Conservation (phyloP, 2,797 vertebrate genomes). For the Anabacerthia variegaticeps region DNA sequence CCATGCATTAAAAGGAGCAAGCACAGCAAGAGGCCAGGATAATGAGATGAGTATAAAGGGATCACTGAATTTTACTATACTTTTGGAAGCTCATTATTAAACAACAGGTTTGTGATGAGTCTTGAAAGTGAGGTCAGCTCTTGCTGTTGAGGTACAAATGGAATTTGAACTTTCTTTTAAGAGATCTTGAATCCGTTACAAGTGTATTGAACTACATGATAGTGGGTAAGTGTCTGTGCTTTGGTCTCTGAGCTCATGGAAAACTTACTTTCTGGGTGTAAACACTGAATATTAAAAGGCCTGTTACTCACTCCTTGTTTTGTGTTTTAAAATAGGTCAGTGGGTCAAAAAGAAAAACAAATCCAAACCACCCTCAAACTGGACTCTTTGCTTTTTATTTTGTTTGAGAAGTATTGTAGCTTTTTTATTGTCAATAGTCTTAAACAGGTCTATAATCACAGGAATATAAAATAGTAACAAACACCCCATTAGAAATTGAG, state of each 20-base stretch:
- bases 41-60: slow-evolving; percentile 49
- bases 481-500: neutral
- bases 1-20: neutral
- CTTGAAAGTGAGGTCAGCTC: neutral
- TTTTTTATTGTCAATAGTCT: neutral
- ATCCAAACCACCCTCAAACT: neutral
- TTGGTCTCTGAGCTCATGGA: neutral
- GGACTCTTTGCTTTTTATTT: neutral
- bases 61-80: slow-evolving; percentile 39
- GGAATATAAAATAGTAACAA: neutral
- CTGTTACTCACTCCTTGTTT: neutral
- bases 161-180: slow-evolving; percentile 7
- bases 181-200: neutral
- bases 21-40: neutral
- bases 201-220: neutral
- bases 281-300: neutral
- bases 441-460: neutral
- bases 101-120: slow-evolving; percentile 27
- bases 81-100: slow-evolving; percentile 48
- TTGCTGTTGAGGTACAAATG: slow-evolving; percentile 6
- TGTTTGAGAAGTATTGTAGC: neutral
- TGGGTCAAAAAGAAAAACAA: neutral
- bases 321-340: neutral
- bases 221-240: neutral
- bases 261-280: neutral